These are phyloP conservation scores for Eleutherodactylus coqui DNA, from an alignment of 2,797 vertebrate genomes.

Conservation along the genomic window DNA sequence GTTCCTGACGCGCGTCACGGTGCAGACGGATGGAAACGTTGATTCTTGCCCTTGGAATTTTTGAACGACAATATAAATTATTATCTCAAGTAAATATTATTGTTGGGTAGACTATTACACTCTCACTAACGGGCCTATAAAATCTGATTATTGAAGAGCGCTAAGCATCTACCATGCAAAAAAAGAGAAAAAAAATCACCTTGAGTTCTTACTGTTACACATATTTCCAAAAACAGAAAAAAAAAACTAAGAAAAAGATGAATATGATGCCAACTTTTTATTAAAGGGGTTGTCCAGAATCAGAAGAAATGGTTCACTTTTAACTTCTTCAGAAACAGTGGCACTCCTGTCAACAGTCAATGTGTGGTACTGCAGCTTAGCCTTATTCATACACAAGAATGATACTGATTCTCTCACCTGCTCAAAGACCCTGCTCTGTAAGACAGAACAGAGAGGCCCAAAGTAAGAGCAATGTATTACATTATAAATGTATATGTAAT, in stretches of 20 bases:
- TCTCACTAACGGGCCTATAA: not conserved
- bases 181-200: not conserved
- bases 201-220: not conserved
- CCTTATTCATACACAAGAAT: not conserved
- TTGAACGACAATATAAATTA: not conserved
- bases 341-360: not conserved
- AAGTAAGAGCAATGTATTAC: no score
- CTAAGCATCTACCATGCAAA: not conserved
- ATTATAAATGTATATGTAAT: no score
- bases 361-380: not conserved
- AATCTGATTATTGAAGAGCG: not conserved
- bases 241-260: not conserved
- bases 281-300: not conserved
- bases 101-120: not conserved
- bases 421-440: no score
- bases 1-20: not conserved
- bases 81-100: slow-evolving; percentile 3
- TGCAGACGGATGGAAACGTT: not conserved
- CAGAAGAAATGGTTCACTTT: no score
- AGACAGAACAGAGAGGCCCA: no score
- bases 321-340: not conserved
- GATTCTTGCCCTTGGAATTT: not conserved
- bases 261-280: not conserved
- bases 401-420: no score
- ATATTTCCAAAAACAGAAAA: not conserved